A percentile compares a stretch with the other conserved stretches of the same genome.
phyloP scores from a whole-genome alignment of 2,888 invertebrate species.

The Scaptomyza caliginosa region DNA sequence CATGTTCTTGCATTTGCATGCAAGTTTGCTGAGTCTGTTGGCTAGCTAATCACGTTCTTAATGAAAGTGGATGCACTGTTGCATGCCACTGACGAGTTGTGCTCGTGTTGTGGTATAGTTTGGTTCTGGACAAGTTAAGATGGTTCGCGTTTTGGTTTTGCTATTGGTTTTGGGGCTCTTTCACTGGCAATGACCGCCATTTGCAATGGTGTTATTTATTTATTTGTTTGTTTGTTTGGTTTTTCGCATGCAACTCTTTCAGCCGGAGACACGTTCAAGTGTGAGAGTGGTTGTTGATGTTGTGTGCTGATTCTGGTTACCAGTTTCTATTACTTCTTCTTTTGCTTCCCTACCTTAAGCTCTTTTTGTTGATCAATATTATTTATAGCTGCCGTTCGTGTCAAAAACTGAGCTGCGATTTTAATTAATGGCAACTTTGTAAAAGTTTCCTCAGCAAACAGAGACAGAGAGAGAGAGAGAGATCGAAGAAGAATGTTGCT shows the following conservation, averaged over 20 bases:
- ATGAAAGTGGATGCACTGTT: constrained; percentile 72
- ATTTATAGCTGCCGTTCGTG: constrained; percentile 62
- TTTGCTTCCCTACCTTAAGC: neutral
- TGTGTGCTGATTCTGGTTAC: constrained; percentile 60
- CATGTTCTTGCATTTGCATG: constrained; percentile 67
- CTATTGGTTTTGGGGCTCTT: constrained; percentile 36
- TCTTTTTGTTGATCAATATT: constrained; percentile 55
- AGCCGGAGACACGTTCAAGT: constrained; percentile 27
- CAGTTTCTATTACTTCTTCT: constrained; percentile 37
- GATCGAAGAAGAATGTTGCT: neutral
- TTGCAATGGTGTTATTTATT: constrained; percentile 62
- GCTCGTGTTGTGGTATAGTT: constrained; percentile 39
- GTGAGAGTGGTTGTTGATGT: constrained; percentile 20
- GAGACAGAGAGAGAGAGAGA: neutral
- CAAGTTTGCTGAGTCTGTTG: constrained; percentile 45
- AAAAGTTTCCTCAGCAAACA: constrained; percentile 10
- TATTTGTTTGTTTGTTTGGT: constrained; percentile 47
- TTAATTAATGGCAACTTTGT: constrained; percentile 28
- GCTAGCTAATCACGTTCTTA: constrained; percentile 80
- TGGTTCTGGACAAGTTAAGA: constrained; percentile 45
- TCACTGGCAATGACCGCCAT: constrained; percentile 79
- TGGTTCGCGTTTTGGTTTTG: constrained; percentile 2
- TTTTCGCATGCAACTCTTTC: constrained; percentile 62
- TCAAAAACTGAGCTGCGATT: constrained; percentile 24
- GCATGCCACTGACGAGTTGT: constrained; percentile 29